Evolutionary conservation across 2,797 vertebrate genomes (phyloP).

Genomic region (Schizopygopsis malacanthus): DNA sequence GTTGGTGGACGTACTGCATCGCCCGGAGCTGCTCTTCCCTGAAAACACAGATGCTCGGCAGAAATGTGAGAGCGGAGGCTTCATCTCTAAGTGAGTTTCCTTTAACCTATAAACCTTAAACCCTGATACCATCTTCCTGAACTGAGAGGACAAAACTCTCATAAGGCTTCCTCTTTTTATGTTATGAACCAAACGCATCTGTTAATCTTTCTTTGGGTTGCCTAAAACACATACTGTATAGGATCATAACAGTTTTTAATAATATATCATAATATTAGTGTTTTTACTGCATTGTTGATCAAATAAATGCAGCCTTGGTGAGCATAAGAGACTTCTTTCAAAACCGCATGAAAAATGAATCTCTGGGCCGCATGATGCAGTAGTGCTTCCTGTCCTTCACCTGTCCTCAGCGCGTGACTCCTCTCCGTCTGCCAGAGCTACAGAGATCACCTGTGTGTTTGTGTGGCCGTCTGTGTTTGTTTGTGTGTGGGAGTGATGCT

Average conservation of each 20-base stretch:
- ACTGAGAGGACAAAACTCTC: neutral
- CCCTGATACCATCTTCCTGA: too few relatives aligned
- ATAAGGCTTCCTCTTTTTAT: neutral
- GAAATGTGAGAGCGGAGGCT: constrained; percentile 97
- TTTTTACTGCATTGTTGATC: neutral
- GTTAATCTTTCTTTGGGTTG: neutral
- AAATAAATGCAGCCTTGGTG: neutral
- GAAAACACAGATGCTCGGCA: constrained; percentile 95
- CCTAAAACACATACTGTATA: neutral
- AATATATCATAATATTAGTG: neutral
- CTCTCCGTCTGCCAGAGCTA: neutral
- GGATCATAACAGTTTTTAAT: neutral
- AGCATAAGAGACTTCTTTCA: neutral
- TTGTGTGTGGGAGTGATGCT: constrained; percentile 6
- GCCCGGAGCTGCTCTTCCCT: constrained; percentile 95
- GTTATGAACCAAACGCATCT: too few relatives aligned
- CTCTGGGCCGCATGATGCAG: neutral
- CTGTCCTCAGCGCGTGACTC: constrained; percentile 1
- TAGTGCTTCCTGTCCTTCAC: neutral
- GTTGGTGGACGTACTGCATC: constrained; percentile 95
- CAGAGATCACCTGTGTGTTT: constrained; percentile 14
- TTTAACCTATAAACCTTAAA: neutral
- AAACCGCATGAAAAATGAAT: neutral
- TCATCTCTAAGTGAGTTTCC: constrained; percentile 93
- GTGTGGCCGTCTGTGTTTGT: constrained; percentile 12